Evolutionary conservation across 2,888 invertebrate genomes (phyloP), one percentile per base, ranked within the genome.

Genomic region (Zygogramma bicolorata): DNA sequence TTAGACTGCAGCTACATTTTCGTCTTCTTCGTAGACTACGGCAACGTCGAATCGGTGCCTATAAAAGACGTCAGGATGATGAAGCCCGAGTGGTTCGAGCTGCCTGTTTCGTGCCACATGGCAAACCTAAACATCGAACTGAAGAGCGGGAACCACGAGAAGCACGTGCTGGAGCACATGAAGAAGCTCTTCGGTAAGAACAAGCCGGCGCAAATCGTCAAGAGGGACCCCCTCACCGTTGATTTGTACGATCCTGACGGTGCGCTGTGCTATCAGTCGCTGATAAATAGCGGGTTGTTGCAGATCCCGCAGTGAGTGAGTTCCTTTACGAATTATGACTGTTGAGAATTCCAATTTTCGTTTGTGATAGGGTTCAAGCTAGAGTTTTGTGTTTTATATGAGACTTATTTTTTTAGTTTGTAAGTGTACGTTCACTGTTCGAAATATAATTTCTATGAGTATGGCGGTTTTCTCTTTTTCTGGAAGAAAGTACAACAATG

Each of bases 21-120:
- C 80, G 91, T 95, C 0, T 88, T 89, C 75, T 96, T 92, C 84
- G 91, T 95, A 0, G 95, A 96, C 85, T 95, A 91, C 81, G 94
- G 95, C 1, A 94, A 94, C 80, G 85, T 88, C 6, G 92, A 92
- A 81, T 80, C 87, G 0, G 86, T 92, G 20, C 75, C 88, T 0
- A 78, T 86, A 20, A 80, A 84, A 7, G 85, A 90, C n/a, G 84
- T 90, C 0, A 88, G 89, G 69, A 88, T 88, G 81, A 90, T 90
- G 69, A 86, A 85, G 40, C 84, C 86, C 0, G 87, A 90, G 29
- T 90, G 91, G 86, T 81, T 88, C 1, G 81, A 84, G 42, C 84
- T 90, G 65, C 91, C 91, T 0, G 88, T 91, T 2, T 88, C 88
- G 0, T 88, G 89, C 8, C 83, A 91, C 20, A 83, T 89, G 5